Conservation (phyloP, 2,888 invertebrate genomes). For the Eupithecia exiguata region DNA sequence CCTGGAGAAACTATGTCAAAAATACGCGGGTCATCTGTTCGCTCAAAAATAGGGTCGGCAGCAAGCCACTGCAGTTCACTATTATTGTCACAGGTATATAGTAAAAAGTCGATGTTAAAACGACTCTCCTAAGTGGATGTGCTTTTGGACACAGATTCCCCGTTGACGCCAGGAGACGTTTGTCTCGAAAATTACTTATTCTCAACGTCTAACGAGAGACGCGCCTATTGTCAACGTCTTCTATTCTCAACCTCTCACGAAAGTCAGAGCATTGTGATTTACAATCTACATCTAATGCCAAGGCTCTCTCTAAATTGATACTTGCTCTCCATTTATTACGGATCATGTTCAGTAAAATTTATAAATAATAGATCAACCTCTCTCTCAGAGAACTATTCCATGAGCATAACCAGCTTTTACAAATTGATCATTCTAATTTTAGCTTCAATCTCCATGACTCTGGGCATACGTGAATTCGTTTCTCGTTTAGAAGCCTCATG, state of each 20-base stretch:
- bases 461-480: neutral
- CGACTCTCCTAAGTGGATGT: too few species aligned
- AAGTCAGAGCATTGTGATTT: too few species aligned
- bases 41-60: constrained; percentile 95
- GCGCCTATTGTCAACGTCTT: too few species aligned
- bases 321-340: neutral
- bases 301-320: neutral
- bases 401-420: neutral
- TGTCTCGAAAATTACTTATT: too few species aligned
- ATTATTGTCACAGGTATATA: constrained; percentile 91
- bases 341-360: neutral
- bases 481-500: constrained; percentile 4
- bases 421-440: neutral
- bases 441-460: neutral
- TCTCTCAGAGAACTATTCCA: neutral
- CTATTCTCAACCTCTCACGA: too few species aligned
- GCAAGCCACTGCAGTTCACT: constrained; percentile 90
- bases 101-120: too few species aligned
- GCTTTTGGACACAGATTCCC: too few species aligned
- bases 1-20: constrained; percentile 87
- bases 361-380: neutral
- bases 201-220: too few species aligned
- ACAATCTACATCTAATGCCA: neutral
- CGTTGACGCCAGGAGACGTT: too few species aligned
- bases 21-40: constrained; percentile 94